Percentiles rank a stretch among this genome's conserved stretches.
Evolutionary conservation across 2,888 invertebrate species (phyloP).

Genomic region (Zaprionus bogoriensis): DNA sequence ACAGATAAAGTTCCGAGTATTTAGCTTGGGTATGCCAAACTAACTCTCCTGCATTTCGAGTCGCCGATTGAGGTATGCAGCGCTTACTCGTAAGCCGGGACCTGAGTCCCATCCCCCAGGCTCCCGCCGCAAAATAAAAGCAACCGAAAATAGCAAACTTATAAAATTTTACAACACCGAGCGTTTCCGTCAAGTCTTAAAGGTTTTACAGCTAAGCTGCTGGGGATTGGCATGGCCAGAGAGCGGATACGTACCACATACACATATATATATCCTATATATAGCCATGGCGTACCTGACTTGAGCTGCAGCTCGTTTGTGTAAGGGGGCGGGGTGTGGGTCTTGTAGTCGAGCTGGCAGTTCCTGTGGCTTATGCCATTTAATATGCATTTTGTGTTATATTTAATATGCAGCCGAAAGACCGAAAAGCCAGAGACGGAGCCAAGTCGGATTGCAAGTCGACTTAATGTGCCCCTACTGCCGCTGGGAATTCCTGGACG

Average conservation of each 20-base stretch:
- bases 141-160: slow-evolving; percentile 56
- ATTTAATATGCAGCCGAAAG: slow-evolving; percentile 77
- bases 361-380: slow-evolving; percentile 77
- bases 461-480: slow-evolving; percentile 67
- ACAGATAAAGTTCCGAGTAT: neutral
- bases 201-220: slow-evolving; percentile 71
- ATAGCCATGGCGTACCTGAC: neutral
- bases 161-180: slow-evolving; percentile 71
- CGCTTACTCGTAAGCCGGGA: slow-evolving; percentile 12
- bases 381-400: slow-evolving; percentile 81
- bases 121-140: slow-evolving; percentile 48
- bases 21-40: neutral
- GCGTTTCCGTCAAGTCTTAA: slow-evolving; percentile 71
- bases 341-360: slow-evolving; percentile 27
- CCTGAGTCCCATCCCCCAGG: neutral
- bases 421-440: slow-evolving; percentile 34
- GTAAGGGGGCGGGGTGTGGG: neutral
- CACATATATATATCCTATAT: no score
- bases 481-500: slow-evolving; percentile 64
- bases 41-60: neutral
- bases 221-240: slow-evolving; percentile 49
- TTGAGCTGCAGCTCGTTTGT: no score
- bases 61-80: slow-evolving; percentile 2
- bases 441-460: slow-evolving; percentile 67
- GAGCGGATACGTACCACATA: neutral